Evolutionary conservation across 1,140 invertebrate species (phyloP).

Genomic region (Caenorhabditis tropicalis): DNA sequence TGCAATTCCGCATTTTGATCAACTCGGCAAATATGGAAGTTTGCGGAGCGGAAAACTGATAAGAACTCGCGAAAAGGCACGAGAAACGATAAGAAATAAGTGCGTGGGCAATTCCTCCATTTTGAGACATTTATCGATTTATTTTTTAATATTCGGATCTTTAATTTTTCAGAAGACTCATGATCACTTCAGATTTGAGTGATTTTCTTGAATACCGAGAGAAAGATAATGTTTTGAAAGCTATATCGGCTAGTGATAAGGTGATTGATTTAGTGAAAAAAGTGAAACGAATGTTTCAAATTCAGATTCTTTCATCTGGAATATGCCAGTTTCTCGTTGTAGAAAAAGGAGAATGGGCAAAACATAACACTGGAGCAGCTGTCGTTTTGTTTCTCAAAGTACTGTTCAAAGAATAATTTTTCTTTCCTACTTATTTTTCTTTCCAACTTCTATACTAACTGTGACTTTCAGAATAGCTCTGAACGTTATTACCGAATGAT

Average conservation of each 20-base stretch:
- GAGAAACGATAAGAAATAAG: slow-evolving; percentile 10
- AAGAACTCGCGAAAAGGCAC: not conserved
- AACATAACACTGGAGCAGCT: not conserved
- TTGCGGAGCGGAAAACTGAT: slow-evolving; percentile 35
- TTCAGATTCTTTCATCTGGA: slow-evolving; percentile 7
- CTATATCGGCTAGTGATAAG: not conserved
- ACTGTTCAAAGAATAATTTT: too few relatives aligned
- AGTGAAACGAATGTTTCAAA: not conserved
- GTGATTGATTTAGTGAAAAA: not conserved
- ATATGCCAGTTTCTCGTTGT: not conserved
- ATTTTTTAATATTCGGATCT: not conserved
- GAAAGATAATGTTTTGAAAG: slow-evolving; percentile 1
- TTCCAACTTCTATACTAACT: too few relatives aligned
- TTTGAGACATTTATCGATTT: not conserved
- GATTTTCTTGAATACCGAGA: not conserved
- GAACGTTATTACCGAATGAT: slow-evolving; percentile 9
- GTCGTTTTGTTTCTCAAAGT: slow-evolving; percentile 3
- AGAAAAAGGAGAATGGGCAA: not conserved
- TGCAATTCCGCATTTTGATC: not conserved
- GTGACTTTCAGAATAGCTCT: slow-evolving; percentile 12
- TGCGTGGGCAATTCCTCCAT: not conserved
- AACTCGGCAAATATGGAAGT: slow-evolving; percentile 25
- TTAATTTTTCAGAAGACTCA: not conserved
- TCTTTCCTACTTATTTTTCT: too few relatives aligned
- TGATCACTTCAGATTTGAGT: not conserved